These are phyloP conservation scores for Platycnemis pennipes DNA, from an alignment of 2,888 invertebrate species.

Conservation along the genomic window DNA sequence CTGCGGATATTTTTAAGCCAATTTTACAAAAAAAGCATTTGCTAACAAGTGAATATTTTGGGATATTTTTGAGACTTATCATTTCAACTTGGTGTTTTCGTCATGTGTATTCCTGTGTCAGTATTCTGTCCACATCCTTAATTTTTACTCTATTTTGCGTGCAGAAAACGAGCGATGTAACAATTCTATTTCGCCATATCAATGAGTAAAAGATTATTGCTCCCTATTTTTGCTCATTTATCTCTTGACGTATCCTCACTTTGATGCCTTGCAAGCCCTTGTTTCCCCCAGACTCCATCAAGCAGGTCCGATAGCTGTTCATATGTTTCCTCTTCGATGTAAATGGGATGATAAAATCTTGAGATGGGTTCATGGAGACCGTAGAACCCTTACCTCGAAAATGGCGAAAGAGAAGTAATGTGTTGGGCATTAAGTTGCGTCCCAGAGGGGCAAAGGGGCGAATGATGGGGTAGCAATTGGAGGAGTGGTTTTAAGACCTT, in stretches of 20 bases:
- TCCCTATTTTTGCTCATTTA: too few species aligned
- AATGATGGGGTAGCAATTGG: neutral
- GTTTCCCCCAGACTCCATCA: neutral
- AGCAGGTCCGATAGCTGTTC: neutral
- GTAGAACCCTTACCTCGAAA: neutral
- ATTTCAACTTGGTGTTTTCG: too few species aligned
- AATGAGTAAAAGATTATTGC: too few species aligned
- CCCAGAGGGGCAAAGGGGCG: neutral
- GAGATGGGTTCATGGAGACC: neutral
- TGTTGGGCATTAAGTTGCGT: neutral
- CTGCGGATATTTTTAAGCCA: too few species aligned
- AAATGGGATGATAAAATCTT: conserved; percentile 11
- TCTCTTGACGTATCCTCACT: neutral
- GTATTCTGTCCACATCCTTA: too few species aligned
- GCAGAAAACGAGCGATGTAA: too few species aligned
- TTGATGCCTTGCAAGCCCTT: neutral
- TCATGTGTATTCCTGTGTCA: too few species aligned
- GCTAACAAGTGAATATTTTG: too few species aligned
- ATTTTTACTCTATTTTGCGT: too few species aligned
- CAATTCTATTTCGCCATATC: too few species aligned
- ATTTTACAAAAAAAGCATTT: too few species aligned
- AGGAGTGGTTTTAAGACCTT: neutral
- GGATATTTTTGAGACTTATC: too few species aligned
- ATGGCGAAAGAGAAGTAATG: neutral
- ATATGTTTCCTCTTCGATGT: neutral